These are phyloP conservation scores for Knipowitschia caucasica DNA, from an alignment of 2,797 vertebrate species.

Conservation along the genomic window DNA sequence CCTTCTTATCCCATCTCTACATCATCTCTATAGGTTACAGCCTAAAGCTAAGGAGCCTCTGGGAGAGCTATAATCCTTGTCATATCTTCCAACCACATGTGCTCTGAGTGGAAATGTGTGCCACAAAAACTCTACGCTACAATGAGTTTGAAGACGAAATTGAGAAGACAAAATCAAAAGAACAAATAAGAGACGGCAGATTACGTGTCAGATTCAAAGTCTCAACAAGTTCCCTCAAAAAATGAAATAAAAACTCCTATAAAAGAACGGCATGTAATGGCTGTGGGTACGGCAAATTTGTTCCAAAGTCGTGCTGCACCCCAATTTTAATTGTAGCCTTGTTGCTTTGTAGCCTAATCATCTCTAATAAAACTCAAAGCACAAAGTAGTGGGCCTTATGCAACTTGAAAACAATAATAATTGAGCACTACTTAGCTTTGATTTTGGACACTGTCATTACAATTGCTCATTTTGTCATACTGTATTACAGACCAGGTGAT, in stretches of 20 bases:
- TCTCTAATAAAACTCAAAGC: too few species aligned
- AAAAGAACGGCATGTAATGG: slow-evolving; percentile 13
- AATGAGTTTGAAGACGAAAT: slow-evolving; percentile 4
- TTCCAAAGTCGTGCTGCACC: slow-evolving; percentile 27
- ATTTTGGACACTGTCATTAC: too few species aligned
- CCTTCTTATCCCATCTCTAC: not conserved
- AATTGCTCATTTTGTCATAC: too few species aligned
- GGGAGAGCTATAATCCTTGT: not conserved
- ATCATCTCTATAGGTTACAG: slow-evolving; percentile 2
- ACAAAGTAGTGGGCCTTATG: too few species aligned
- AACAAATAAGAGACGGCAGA: slow-evolving; percentile 7
- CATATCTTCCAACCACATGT: not conserved
- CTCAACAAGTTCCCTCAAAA: slow-evolving; percentile 9
- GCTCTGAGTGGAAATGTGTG: not conserved
- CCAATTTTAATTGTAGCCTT: slow-evolving; percentile 22
- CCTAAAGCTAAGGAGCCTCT: not conserved
- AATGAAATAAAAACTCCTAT: too few species aligned
- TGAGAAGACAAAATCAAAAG: slow-evolving; percentile 3
- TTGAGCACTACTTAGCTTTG: too few species aligned
- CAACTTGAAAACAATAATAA: too few species aligned
- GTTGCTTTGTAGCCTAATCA: slow-evolving; percentile 12
- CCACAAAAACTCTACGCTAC: not conserved
- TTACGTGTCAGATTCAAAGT: slow-evolving; percentile 13
- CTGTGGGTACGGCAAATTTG: slow-evolving; percentile 6
- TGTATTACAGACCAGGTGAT: too few species aligned